Evolutionary conservation across 2,888 invertebrate genomes (phyloP), one percentile per base, ranked within the genome.

Genomic region (Sinelater perroti): DNA sequence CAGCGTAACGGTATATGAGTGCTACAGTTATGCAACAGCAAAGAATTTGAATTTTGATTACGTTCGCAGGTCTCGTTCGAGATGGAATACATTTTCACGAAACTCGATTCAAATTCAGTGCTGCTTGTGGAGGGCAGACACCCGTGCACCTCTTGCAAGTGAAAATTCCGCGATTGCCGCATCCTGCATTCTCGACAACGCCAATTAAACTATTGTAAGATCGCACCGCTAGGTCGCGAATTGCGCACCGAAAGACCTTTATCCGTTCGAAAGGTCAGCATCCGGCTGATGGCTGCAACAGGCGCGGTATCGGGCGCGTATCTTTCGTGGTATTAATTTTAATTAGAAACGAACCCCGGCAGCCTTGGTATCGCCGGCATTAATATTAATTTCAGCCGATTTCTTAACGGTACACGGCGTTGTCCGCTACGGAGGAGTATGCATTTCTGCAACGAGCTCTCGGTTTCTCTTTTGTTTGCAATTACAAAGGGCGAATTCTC

Each of bases 251-350:
- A 30, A 30, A 30, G 26, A 44, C 40, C 40, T 40, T 40, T 40
- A 21, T 24, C 44, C 44, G 28, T 44, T 44, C 30, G 21, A 44
- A 44, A 44, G 44, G 44, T 44, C 44, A 44, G 30, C 44, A 44
- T 30, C 49, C 36, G 16, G 26, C 49, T 36, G 11, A 13, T 28
- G 24, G 40, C 21, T 40, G 24, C 14, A 40, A 20, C 21, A 40
- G 40, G 13, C 14, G 24, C 38, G 11, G 20, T 38, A 21, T 38
- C 20, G 21, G 21, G 21, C n/a, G 38, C 1, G 13, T 38, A n/a
- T 38, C 10, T 38, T 18, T 10, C n/a, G 13, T 33, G 10, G 6
- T 21, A 38, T 38, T 20, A 10, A 38, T 38, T 20, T 38, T 38
- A 18, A 38, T 38, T 38, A 38, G 38, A 21, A 38, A 38, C 5